Percentiles rank a stretch among this genome's conserved stretches.
Evolutionary conservation across 2,888 invertebrate genomes (phyloP).

Genomic region (Chloromyia formosa): DNA sequence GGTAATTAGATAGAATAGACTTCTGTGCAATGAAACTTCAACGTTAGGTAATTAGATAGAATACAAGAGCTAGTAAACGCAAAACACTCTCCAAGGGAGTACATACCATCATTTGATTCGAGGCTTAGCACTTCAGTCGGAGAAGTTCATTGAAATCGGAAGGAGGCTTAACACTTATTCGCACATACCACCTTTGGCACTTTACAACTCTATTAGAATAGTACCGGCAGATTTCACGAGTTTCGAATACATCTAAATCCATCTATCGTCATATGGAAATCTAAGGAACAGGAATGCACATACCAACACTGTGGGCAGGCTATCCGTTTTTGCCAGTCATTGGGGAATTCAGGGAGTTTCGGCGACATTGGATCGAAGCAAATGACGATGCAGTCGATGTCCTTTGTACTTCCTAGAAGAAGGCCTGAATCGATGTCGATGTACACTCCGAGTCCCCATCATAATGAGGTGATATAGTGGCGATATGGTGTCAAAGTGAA

Average conservation of each 20-base stretch:
- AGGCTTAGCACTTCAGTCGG: too few species aligned
- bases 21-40: too few species aligned
- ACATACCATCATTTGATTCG: too few species aligned
- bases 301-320: too few species aligned
- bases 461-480: constrained; percentile 43
- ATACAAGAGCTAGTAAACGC: too few species aligned
- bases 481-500: constrained; percentile 46
- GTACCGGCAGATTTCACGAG: constrained; percentile 22
- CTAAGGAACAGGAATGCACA: too few species aligned
- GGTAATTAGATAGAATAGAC: too few species aligned
- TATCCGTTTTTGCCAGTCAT: too few species aligned
- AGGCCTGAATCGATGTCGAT: constrained; percentile 12
- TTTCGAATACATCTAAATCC: constrained; percentile 1
- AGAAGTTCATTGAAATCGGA: too few species aligned
- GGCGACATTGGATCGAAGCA: neutral
- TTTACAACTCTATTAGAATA: constrained; percentile 37
- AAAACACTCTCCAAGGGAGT: too few species aligned
- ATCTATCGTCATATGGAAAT: constrained; percentile 27
- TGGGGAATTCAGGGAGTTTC: constrained; percentile 18
- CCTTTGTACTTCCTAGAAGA: constrained; percentile 20
- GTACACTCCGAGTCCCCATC: constrained; percentile 23
- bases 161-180: too few species aligned
- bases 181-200: constrained; percentile 30
- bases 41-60: too few species aligned
- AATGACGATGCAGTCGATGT: neutral